Conservation (phyloP, 1,140 invertebrate genomes). For the Nylanderia fulva region DNA sequence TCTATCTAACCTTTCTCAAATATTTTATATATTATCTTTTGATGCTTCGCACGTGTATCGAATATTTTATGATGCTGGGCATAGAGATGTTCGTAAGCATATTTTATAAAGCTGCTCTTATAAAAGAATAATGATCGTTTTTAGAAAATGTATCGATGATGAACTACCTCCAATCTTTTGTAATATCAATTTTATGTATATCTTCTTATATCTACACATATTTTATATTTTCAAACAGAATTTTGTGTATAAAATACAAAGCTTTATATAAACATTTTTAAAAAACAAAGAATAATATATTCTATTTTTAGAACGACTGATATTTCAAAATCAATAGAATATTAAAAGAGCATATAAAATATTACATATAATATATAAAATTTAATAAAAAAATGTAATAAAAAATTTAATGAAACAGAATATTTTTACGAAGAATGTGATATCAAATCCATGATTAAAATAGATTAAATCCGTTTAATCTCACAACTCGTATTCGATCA, state of each 20-base stretch:
- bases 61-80: slow-evolving; percentile 5
- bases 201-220: neutral
- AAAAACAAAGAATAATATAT: neutral
- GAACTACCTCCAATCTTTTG: neutral
- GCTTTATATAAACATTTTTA: neutral
- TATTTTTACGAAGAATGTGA: neutral
- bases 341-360: neutral
- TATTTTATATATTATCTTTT: neutral
- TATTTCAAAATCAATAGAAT: neutral
- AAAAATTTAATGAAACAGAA: neutral
- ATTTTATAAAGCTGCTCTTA: neutral
- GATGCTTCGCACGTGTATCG: neutral
- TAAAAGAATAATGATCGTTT: slow-evolving; percentile 7
- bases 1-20: slow-evolving; percentile 53
- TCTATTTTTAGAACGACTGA: neutral
- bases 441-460: neutral
- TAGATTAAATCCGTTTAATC: neutral
- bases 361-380: neutral
- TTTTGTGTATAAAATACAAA: neutral
- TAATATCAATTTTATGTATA: neutral
- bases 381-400: too few relatives aligned
- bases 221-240: neutral
- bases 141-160: neutral
- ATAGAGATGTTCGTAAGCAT: neutral
- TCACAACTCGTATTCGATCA: neutral